phyloP scores from a whole-genome alignment of 2,888 invertebrate species.

The Pseudococcus jackbeardsleyi region DNA sequence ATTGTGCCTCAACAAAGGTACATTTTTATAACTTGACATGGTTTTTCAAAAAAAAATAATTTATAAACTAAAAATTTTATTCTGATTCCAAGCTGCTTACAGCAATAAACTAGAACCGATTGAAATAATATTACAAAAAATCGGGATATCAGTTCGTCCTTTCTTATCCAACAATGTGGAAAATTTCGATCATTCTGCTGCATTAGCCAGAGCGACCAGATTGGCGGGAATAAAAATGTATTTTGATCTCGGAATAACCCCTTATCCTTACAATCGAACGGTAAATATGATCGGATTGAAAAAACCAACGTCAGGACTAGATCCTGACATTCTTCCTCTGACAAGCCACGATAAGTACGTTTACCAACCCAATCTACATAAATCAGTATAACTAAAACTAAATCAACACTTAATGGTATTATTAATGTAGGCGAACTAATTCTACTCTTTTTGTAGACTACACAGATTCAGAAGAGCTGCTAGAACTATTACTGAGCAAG shows the following conservation, averaged over 20 bases:
- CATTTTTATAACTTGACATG: background rate
- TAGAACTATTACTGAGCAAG: background rate
- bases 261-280: slow-evolving; percentile 32
- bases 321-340: background rate
- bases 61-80: background rate
- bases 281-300: background rate
- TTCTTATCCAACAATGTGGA: background rate
- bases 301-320: background rate
- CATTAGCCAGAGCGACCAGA: background rate
- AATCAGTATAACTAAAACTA: too few relatives aligned
- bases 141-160: background rate
- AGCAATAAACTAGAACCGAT: background rate
- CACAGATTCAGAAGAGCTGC: background rate
- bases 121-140: background rate
- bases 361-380: too few relatives aligned
- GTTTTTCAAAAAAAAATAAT: too few relatives aligned
- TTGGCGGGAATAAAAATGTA: slow-evolving; percentile 4
- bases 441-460: too few relatives aligned
- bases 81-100: background rate
- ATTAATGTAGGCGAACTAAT: too few relatives aligned
- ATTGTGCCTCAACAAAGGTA: slow-evolving; percentile 75
- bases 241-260: background rate
- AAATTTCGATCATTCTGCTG: slow-evolving; percentile 4
- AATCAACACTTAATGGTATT: too few relatives aligned
- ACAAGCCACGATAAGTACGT: background rate